Base-by-base conservation (phyloP, 1,140 invertebrate genomes). In the Trypoxylus dichotomus region DNA sequence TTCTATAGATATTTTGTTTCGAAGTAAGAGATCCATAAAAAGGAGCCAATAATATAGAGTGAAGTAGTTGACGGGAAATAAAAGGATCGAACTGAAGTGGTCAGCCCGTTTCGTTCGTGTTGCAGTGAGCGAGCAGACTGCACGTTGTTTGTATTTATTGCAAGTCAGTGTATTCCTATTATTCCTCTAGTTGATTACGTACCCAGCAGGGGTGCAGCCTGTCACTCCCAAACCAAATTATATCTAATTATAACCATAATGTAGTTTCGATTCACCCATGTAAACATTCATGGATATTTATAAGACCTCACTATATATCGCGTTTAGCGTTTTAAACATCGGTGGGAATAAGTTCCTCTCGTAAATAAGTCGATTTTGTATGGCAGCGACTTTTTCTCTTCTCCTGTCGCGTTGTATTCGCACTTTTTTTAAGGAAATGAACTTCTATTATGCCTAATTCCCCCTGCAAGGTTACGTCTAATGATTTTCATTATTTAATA, bases 121-220 rank as follows among this genome's bases (percentile, higher is more conserved):
- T 76, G 60, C 76, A 71, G 76, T 76, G 76, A 76, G n/a, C 76
- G 37, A 76, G 76, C 76, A 68, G 76, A 76, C 32, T 74, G 72
- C 79, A 77, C 75, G 80, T 83, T 83, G 83, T 84, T 83, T 80
- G 80, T 79, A 83, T 82, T 85, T 85, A 83, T 85, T 85, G 84
- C 84, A 85, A 85, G 84, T 85, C 84, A 85, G 84, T 81, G 80
- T 79, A 82, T 79, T 82, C 80, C 83, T 82, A 85, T 85, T 85
- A 85, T 85, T 80, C 82, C 79, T 77, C 79, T 80, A 81, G 81
- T 83, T 85, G 83, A 85, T 85, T 85, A 85, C 82, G 79, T 78
- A 83, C 83, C n/a, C 84, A 84, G 83, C 84, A 79, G 83, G 84
- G 82, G 80, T 79, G 77, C 81, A 77, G 80, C 82, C 81, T 84